These are phyloP conservation scores for Pristionchus mayeri DNA, from an alignment of 2,888 invertebrate species.

Conservation along the genomic window DNA sequence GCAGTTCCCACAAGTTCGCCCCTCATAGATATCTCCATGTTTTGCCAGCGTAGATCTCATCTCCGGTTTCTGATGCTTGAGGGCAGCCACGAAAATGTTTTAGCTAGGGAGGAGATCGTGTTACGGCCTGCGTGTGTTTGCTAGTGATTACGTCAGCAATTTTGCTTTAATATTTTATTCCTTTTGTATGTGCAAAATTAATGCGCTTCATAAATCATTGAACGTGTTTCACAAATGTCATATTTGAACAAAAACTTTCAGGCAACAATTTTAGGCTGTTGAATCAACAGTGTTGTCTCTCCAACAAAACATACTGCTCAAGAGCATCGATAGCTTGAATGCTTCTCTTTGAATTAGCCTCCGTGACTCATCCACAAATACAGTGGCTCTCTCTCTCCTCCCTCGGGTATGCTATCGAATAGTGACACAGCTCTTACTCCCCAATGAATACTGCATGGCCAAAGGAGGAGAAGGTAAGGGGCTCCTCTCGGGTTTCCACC, in stretches of 20 bases:
- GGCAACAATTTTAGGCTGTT: no score
- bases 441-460: constrained; percentile 35
- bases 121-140: neutral
- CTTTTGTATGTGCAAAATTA: no score
- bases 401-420: neutral
- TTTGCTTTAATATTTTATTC: no score
- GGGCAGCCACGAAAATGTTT: neutral
- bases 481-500: neutral
- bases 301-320: no score
- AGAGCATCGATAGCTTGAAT: neutral
- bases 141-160: constrained; percentile 28
- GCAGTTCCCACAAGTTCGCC: no score
- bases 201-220: no score
- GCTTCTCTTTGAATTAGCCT: neutral
- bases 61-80: neutral
- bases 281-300: no score
- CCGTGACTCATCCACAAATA: constrained; percentile 8
- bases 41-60: neutral
- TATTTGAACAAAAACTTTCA: no score
- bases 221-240: no score
- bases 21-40: neutral
- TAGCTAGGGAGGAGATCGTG: neutral
- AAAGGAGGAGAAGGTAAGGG: neutral
- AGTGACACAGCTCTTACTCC: neutral
- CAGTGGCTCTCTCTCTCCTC: neutral